These are phyloP conservation scores for Aphidius ervi DNA, from an alignment of 1,140 invertebrate genomes.

Conservation along the genomic window DNA sequence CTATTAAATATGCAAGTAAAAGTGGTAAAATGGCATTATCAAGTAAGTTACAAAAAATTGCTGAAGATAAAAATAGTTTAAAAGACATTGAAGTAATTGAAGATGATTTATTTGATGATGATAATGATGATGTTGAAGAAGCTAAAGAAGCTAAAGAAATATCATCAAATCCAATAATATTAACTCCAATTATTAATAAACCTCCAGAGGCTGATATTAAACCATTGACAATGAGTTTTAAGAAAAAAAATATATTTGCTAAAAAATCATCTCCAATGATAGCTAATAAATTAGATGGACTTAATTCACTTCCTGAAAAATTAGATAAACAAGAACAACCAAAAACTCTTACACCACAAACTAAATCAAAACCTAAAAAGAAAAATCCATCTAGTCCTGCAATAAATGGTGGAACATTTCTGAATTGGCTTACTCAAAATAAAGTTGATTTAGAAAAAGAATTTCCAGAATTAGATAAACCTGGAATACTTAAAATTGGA, in stretches of 20 bases:
- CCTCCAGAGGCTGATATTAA: slow-evolving; percentile 35
- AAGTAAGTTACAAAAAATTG: slow-evolving; percentile 61
- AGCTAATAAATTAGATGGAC: slow-evolving; percentile 29
- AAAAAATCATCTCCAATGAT: slow-evolving; percentile 32
- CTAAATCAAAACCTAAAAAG: slow-evolving; percentile 18
- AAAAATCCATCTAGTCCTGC: slow-evolving; percentile 19
- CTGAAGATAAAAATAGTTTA: slow-evolving; percentile 37
- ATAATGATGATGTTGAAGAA: slow-evolving; percentile 32
- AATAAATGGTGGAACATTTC: slow-evolving; percentile 44
- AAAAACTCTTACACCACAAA: slow-evolving; percentile 10
- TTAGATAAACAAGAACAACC: slow-evolving; percentile 21
- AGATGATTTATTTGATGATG: slow-evolving; percentile 33
- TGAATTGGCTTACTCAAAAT: slow-evolving; percentile 58
- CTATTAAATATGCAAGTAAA: slow-evolving; percentile 81
- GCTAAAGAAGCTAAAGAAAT: slow-evolving; percentile 44
- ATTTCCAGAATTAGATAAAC: slow-evolving; percentile 53
- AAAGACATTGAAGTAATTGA: slow-evolving; percentile 39
- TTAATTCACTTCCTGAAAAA: slow-evolving; percentile 35
- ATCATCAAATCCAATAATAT: slow-evolving; percentile 41
- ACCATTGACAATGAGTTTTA: slow-evolving; percentile 38
- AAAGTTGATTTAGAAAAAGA: slow-evolving; percentile 54
- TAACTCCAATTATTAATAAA: slow-evolving; percentile 21
- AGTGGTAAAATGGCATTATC: slow-evolving; percentile 72
- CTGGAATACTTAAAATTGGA: slow-evolving; percentile 55
- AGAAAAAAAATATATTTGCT: slow-evolving; percentile 43